phyloP scores from a whole-genome alignment of 1,140 invertebrate genomes.

The Camponotus vicinus region DNA sequence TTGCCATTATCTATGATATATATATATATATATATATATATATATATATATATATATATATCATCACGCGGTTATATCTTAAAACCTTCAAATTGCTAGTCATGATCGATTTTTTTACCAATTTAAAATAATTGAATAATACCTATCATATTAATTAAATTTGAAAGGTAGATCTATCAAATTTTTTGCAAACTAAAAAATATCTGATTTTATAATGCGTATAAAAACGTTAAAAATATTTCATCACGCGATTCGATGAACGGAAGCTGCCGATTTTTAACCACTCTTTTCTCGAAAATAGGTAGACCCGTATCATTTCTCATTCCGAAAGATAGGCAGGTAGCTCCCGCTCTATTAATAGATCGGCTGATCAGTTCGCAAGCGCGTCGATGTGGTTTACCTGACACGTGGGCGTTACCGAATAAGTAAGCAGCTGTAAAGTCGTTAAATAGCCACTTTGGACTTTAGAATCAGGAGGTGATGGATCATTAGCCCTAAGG shows the following conservation, averaged over 20 bases:
- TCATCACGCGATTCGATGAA: neutral
- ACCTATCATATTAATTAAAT: conserved; percentile 6
- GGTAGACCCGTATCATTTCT: conserved; percentile 37
- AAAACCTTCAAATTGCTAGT: neutral
- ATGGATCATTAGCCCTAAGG: conserved; percentile 71
- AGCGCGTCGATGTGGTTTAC: conserved; percentile 48
- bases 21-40: too few relatives aligned
- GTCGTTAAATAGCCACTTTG: conserved; percentile 74
- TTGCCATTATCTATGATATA: too few relatives aligned
- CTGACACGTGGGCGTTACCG: conserved; percentile 71
- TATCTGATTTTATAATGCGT: neutral
- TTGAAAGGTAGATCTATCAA: neutral
- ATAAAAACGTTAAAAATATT: conserved; percentile 2
- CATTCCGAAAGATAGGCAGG: conserved; percentile 42
- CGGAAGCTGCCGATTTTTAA: neutral
- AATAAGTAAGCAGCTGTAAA: conserved; percentile 69
- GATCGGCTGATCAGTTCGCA: conserved; percentile 71
- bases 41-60: too few relatives aligned
- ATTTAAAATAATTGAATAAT: neutral
- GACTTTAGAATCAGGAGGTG: conserved; percentile 69
- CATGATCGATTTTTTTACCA: neutral
- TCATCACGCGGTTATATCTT: neutral
- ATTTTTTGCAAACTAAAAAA: neutral
- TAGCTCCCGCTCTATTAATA: conserved; percentile 69
- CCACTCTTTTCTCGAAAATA: conserved; percentile 17